Conservation (phyloP, 2,113 vertebrate genomes). For the Tragulus kanchil region DNA sequence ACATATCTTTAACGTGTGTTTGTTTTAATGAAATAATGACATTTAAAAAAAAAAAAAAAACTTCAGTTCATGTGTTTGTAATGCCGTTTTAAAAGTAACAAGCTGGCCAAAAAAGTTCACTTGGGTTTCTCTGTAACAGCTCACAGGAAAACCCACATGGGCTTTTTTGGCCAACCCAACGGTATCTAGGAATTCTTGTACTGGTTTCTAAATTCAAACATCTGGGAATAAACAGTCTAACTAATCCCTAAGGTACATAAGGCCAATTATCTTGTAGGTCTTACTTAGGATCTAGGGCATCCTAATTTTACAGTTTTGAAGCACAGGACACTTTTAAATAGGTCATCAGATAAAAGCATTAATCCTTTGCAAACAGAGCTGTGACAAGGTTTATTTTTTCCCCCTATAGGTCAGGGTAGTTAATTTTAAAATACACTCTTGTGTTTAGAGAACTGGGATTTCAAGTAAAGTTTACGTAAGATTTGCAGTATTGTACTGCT, state of each 20-base stretch:
- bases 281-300: constrained; percentile 62
- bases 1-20: neutral
- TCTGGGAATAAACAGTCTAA: neutral
- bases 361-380: neutral
- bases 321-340: constrained; percentile 20
- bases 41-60: neutral
- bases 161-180: neutral
- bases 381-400: neutral
- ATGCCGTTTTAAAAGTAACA: neutral
- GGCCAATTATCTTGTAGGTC: constrained; percentile 68
- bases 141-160: neutral
- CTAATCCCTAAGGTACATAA: constrained; percentile 54
- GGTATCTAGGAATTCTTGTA: neutral
- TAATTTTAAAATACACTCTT: neutral
- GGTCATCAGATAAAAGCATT: constrained; percentile 45
- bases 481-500: neutral
- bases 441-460: neutral
- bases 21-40: neutral
- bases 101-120: neutral
- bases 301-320: constrained; percentile 61
- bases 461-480: neutral
- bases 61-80: neutral
- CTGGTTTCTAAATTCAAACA: constrained; percentile 59
- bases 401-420: neutral
- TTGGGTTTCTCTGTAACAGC: neutral